Evolutionary conservation across 2,113 vertebrate genomes (phyloP).

Genomic region (Butorides virescens): DNA sequence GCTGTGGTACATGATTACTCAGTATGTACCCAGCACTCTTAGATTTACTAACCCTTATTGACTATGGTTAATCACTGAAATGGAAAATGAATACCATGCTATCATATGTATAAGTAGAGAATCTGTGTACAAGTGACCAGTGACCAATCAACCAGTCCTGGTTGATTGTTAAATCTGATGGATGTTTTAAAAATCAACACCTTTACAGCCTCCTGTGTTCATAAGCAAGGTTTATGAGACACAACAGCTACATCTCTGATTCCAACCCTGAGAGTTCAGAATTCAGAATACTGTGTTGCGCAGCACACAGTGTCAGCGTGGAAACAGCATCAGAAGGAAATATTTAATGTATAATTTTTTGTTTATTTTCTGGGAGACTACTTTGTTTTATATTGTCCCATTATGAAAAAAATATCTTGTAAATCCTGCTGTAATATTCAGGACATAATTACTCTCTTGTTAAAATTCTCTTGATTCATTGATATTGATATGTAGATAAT

Average conservation of each 20-base stretch:
- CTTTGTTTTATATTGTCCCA: background rate
- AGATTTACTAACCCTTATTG: background rate
- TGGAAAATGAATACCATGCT: background rate
- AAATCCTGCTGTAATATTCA: background rate
- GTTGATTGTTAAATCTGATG: background rate
- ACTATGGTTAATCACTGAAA: background rate
- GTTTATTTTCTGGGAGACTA: background rate
- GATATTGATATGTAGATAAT: background rate
- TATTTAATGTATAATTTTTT: background rate
- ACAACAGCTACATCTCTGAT: background rate
- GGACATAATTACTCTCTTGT: background rate
- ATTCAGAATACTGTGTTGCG: background rate
- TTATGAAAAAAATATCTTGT: background rate
- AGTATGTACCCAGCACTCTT: background rate
- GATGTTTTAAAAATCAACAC: background rate
- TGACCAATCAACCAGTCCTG: background rate
- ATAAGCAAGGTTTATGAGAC: background rate
- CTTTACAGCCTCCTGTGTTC: background rate
- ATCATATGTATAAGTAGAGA: background rate
- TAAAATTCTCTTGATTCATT: background rate
- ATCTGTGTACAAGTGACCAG: background rate
- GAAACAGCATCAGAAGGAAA: background rate
- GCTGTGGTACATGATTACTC: background rate
- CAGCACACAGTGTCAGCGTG: background rate
- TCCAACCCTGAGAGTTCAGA: background rate